Conservation (phyloP, 2,797 vertebrate species). For the Propithecus deckenii region DNA sequence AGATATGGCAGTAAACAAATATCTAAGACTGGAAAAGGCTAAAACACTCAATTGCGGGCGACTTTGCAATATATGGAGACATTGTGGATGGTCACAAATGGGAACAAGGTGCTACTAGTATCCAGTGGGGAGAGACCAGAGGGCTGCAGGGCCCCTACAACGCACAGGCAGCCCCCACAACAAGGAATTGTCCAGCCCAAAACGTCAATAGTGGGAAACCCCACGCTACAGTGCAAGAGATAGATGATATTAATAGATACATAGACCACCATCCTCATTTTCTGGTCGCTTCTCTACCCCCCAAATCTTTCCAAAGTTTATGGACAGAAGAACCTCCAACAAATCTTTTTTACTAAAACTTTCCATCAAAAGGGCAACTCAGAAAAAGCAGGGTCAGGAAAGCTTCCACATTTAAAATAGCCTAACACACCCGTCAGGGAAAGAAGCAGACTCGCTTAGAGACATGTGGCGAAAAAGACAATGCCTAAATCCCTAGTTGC, state of each 20-base stretch:
- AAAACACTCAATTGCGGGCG: background rate
- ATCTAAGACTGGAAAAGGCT: background rate
- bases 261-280: background rate
- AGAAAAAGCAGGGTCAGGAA: background rate
- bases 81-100: background rate
- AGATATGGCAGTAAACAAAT: background rate
- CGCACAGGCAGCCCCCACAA: background rate
- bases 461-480: slow-evolving; percentile 32
- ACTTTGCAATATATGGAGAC: background rate
- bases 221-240: background rate
- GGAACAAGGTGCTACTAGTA: background rate
- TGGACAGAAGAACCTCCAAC: background rate
- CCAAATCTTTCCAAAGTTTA: background rate
- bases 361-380: background rate
- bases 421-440: background rate
- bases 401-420: background rate
- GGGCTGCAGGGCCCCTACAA: background rate
- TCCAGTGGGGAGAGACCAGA: background rate
- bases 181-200: background rate
- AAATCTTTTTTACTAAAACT: background rate
- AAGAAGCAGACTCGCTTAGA: background rate
- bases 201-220: background rate
- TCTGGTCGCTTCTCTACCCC: background rate
- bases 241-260: accelerated
- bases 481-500: slow-evolving; percentile 57